Conservation (phyloP, 2,797 vertebrate species). For the Smutsia gigantea region DNA sequence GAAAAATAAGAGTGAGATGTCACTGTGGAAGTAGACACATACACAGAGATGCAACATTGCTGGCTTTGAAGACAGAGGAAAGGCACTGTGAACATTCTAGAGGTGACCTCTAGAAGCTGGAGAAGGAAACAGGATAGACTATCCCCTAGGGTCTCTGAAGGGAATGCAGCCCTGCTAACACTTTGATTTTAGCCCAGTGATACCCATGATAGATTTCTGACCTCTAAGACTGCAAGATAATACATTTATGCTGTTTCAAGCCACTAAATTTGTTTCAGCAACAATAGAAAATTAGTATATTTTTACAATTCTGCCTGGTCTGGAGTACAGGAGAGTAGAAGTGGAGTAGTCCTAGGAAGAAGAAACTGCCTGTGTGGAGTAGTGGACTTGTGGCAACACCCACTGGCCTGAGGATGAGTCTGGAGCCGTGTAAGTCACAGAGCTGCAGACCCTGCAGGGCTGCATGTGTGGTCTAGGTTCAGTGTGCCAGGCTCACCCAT, state of each 20-base stretch:
- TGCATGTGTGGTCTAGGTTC: fast-evolving
- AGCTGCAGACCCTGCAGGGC: fast-evolving
- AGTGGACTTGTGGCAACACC: not conserved
- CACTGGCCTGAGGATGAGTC: fast-evolving
- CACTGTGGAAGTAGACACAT: not conserved
- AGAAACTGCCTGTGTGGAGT: not conserved
- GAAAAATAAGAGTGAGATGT: not conserved
- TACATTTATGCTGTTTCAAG: not conserved
- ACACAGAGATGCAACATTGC: not conserved
- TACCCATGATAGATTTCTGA: not conserved
- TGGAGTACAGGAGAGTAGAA: too few species aligned
- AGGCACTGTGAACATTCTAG: fast-evolving
- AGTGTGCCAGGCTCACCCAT: not conserved
- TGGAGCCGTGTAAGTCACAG: fast-evolving
- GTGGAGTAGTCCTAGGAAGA: not conserved
- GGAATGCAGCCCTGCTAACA: not conserved
- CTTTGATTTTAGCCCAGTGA: not conserved
- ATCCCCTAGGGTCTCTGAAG: not conserved
- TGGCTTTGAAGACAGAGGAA: not conserved
- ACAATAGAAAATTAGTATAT: not conserved
- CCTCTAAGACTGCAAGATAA: not conserved
- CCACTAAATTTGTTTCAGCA: not conserved
- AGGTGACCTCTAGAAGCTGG: not conserved
- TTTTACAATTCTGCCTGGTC: not conserved
- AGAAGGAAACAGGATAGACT: too few species aligned